Conservation (phyloP, 2,113 vertebrate species). For the Willisornis vidua region DNA sequence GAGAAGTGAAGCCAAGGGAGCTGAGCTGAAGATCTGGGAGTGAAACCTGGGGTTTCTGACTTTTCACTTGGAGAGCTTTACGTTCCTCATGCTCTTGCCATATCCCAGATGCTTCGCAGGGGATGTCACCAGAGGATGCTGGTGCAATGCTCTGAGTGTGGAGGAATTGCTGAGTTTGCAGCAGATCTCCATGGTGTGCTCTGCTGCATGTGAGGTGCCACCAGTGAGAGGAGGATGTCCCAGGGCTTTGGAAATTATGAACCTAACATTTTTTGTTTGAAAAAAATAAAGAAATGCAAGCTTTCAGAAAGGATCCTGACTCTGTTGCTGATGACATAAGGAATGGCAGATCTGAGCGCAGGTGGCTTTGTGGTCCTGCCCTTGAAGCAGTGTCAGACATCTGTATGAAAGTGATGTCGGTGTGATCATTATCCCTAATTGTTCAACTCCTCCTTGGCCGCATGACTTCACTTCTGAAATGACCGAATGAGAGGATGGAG, state of each 20-base stretch:
- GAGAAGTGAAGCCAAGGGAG: background rate
- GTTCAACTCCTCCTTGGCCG: constrained; percentile 1
- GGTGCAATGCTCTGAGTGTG: background rate
- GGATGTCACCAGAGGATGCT: background rate
- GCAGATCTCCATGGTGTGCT: rapidly evolving
- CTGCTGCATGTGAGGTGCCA: background rate
- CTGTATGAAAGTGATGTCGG: background rate
- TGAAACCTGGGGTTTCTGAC: background rate
- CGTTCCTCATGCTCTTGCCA: background rate
- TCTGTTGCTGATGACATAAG: background rate
- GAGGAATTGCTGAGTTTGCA: background rate
- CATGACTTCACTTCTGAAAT: constrained; percentile 11
- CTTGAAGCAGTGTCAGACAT: background rate
- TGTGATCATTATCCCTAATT: constrained; percentile 22
- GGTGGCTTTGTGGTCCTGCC: background rate
- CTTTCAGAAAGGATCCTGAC: background rate
- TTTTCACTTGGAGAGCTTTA: background rate
- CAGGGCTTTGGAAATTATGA: background rate
- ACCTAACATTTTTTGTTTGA: background rate
- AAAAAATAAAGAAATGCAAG: background rate
- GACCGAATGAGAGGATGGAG: background rate
- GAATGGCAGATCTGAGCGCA: background rate
- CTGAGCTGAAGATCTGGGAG: background rate
- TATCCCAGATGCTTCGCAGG: background rate
- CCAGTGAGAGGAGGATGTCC: background rate